Conservation (phyloP, 2,113 vertebrate species). For the Benitochromis conjunctus region DNA sequence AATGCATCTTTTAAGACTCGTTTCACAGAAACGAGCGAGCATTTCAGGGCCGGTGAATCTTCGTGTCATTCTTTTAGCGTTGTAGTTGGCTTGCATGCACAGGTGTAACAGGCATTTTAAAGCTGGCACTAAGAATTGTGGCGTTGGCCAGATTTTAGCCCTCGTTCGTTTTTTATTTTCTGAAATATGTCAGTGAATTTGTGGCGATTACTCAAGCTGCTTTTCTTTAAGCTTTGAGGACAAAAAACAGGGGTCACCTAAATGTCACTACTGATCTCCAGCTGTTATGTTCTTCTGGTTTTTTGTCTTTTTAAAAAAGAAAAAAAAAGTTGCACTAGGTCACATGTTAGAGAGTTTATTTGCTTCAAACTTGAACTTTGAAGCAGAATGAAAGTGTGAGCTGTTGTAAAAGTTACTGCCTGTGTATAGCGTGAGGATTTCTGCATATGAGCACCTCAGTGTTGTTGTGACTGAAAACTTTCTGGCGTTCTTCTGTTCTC, state of each 20-base stretch:
- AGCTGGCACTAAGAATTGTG: background rate
- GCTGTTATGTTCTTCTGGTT: slow-evolving; percentile 1
- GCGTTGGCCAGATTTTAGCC: background rate
- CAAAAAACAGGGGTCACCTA: background rate
- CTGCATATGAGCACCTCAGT: background rate
- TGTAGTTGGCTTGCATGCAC: slow-evolving; percentile 45
- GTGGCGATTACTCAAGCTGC: slow-evolving; percentile 35
- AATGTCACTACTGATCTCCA: slow-evolving; percentile 15
- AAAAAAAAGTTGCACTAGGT: background rate
- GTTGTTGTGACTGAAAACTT: slow-evolving; percentile 22
- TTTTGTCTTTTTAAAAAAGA: background rate
- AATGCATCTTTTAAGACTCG: slow-evolving; percentile 41
- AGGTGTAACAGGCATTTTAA: slow-evolving; percentile 8
- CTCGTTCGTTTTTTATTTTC: background rate
- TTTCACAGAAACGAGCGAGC: slow-evolving; percentile 25
- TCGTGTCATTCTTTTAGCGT: slow-evolving; percentile 23
- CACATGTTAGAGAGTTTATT: slow-evolving; percentile 18
- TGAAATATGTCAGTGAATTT: background rate
- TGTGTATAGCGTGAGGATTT: background rate
- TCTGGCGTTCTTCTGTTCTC: background rate
- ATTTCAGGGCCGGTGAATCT: slow-evolving; percentile 35
- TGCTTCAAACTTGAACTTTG: slow-evolving; percentile 18
- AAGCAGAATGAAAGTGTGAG: slow-evolving; percentile 18
- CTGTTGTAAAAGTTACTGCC: slow-evolving; percentile 24
- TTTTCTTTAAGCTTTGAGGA: slow-evolving; percentile 43